phyloP scores from a whole-genome alignment of 2,113 vertebrate species.

The Eolophus roseicapilla region DNA sequence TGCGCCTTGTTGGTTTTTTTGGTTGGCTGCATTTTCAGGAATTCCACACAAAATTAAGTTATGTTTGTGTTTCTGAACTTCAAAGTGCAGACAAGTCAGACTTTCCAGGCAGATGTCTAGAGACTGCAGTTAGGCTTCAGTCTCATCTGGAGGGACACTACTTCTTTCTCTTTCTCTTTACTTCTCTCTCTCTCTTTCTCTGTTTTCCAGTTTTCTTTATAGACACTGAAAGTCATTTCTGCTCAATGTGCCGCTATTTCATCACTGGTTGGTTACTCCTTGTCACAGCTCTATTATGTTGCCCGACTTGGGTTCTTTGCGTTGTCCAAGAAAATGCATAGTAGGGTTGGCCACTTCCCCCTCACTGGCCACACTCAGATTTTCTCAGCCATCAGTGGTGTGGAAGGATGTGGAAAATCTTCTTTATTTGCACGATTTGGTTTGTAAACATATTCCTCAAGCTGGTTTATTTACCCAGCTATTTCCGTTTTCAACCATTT shows the following conservation, averaged over 20 bases:
- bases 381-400: not conserved
- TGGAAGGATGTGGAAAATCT: not conserved
- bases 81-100: not conserved
- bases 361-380: not conserved
- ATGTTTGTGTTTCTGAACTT: not conserved
- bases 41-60: conserved; percentile 1
- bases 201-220: not conserved
- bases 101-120: not conserved
- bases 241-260: not conserved
- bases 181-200: not conserved
- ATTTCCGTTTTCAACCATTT: not conserved
- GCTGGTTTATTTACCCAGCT: not conserved
- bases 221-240: not conserved
- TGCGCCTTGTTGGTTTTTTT: not conserved
- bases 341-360: not conserved
- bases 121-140: not conserved
- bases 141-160: not conserved
- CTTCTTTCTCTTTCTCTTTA: not conserved
- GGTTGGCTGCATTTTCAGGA: not conserved
- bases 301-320: not conserved
- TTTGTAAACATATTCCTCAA: not conserved
- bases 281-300: not conserved
- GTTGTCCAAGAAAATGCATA: not conserved
- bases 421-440: not conserved
- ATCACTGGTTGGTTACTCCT: not conserved